Conservation (phyloP, 2,797 vertebrate species). For the Cossypha heuglini region DNA sequence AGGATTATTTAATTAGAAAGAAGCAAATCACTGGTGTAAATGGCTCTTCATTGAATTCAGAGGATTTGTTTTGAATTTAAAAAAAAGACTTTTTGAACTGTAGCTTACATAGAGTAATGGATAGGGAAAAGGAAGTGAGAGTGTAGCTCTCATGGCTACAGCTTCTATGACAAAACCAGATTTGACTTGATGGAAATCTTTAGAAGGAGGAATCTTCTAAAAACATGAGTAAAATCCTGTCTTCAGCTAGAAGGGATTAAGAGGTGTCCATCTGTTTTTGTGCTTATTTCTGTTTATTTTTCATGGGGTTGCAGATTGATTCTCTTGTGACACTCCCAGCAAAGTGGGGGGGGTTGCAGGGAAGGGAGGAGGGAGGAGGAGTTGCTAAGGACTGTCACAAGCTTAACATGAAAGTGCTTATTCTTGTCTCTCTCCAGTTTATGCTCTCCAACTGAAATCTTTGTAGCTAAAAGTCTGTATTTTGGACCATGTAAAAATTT, state of each 20-base stretch:
- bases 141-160: neutral
- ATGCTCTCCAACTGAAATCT: neutral
- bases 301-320: neutral
- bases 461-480: neutral
- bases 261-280: constrained; percentile 57
- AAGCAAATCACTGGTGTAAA: neutral
- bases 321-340: neutral
- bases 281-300: constrained; percentile 57
- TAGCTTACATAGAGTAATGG: neutral
- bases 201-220: constrained; percentile 16
- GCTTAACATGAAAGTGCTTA: neutral
- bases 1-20: constrained; percentile 41
- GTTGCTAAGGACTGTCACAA: neutral
- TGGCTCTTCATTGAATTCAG: neutral
- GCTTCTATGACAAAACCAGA: neutral
- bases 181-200: neutral
- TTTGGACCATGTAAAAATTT: neutral
- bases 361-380: neutral
- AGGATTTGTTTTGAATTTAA: neutral
- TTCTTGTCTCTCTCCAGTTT: neutral
- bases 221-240: constrained; percentile 29
- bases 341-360: neutral
- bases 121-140: neutral
- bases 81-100: neutral
- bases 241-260: constrained; percentile 38